These are phyloP conservation scores for Bucco capensis DNA, from an alignment of 2,113 vertebrate genomes.

Conservation along the genomic window DNA sequence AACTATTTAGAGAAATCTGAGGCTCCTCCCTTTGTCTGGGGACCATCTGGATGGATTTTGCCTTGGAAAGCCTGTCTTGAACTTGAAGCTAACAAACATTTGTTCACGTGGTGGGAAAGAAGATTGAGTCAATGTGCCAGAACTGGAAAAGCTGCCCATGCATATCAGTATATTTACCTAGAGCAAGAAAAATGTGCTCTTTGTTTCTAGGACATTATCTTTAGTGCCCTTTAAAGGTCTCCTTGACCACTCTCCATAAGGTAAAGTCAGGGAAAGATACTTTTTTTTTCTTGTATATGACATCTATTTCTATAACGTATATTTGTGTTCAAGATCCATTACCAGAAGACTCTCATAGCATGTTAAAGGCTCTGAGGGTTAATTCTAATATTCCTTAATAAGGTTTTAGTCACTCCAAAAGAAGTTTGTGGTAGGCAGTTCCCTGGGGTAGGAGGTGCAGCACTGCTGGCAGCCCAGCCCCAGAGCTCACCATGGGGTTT, in stretches of 20 bases:
- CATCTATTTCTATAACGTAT: fast-evolving
- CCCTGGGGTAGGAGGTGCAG: not conserved
- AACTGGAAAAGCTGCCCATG: not conserved
- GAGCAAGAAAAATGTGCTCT: conserved; percentile 24
- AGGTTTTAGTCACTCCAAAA: not conserved
- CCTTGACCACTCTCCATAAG: not conserved
- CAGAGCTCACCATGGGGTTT: fast-evolving
- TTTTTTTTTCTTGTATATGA: not conserved
- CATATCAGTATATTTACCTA: conserved; percentile 15
- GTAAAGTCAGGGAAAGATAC: not conserved
- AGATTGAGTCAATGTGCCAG: conserved; percentile 1
- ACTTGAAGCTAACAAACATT: conserved; percentile 44
- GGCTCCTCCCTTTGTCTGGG: not conserved
- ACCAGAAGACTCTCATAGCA: not conserved
- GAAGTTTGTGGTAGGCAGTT: not conserved
- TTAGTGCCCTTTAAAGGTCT: not conserved
- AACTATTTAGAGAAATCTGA: conserved; percentile 23
- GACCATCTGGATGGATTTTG: conserved; percentile 64
- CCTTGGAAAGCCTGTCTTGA: conserved; percentile 37
- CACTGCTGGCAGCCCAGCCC: fast-evolving
- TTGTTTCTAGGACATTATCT: not conserved
- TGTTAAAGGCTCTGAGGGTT: not conserved
- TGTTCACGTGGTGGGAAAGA: conserved; percentile 23
- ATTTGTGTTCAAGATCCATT: not conserved
- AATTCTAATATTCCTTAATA: fast-evolving